phyloP scores from a whole-genome alignment of 2,113 vertebrate species.

The Pontoporia blainvillei region DNA sequence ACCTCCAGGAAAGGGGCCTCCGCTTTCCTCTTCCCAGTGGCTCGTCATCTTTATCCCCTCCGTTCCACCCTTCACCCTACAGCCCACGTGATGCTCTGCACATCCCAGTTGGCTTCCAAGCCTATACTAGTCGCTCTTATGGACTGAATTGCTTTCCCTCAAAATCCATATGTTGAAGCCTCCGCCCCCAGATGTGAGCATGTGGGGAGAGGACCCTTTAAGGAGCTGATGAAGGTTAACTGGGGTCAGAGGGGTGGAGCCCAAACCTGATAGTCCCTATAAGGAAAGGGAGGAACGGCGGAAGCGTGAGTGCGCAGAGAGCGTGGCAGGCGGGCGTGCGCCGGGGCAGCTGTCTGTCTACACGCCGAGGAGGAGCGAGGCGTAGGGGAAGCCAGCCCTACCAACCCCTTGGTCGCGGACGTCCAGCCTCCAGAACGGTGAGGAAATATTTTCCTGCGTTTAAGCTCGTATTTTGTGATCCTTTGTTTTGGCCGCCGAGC shows the following conservation, averaged over 20 bases:
- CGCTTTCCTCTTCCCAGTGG: not conserved
- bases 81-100: not conserved
- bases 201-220: not conserved
- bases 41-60: accelerated
- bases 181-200: accelerated
- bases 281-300: accelerated
- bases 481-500: not conserved
- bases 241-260: not conserved
- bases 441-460: too few relatives aligned
- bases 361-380: accelerated
- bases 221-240: not conserved
- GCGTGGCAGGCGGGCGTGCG: accelerated
- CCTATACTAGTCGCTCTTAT: not conserved
- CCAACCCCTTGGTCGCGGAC: accelerated
- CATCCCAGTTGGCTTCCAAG: not conserved
- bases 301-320: accelerated
- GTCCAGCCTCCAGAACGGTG: accelerated
- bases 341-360: accelerated
- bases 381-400: accelerated
- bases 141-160: too few relatives aligned
- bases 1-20: not conserved
- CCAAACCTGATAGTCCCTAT: not conserved
- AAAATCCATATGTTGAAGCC: not conserved
- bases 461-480: accelerated
- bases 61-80: too few relatives aligned